A percentile compares a stretch with the other conserved stretches of the same genome.
Evolutionary conservation across 2,797 vertebrate species (phyloP).

Genomic region (Astyanax mexicanus): DNA sequence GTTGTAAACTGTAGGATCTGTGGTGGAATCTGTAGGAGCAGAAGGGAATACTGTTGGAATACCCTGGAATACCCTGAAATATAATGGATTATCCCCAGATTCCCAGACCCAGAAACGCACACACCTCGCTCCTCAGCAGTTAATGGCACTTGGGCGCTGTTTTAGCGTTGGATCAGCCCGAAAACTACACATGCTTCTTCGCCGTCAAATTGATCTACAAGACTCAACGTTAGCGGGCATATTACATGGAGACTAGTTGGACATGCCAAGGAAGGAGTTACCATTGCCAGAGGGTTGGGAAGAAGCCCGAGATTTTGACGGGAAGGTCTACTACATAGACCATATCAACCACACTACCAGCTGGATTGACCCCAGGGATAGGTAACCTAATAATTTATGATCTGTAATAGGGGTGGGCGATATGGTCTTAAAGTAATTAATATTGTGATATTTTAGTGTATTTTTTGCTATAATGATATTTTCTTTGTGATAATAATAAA

Average conservation of each 20-base stretch:
- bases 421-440: no score
- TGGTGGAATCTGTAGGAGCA: no score
- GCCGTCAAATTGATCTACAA: constrained; percentile 66
- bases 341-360: constrained; percentile 91
- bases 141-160: constrained; percentile 61
- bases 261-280: constrained; percentile 96
- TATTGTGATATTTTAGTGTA: no score
- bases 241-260: constrained; percentile 85
- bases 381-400: no score
- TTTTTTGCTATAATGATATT: no score
- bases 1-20: constrained; percentile 4
- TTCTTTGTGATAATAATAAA: no score
- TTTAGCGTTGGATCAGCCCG: constrained; percentile 62
- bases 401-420: no score
- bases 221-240: constrained; percentile 55
- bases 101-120: constrained; percentile 11
- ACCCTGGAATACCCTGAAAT: not conserved
- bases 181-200: constrained; percentile 48
- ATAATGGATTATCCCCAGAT: constrained; percentile 1
- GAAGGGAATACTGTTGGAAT: not conserved
- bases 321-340: constrained; percentile 95
- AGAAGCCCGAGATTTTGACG: constrained; percentile 95
- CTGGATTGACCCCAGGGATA: constrained; percentile 97
- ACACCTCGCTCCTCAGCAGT: not conserved
- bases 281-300: constrained; percentile 97